Evolutionary conservation across 1,140 invertebrate species (phyloP), one percentile per base, ranked within the genome.

Genomic region (Dendrolimus punctatus): DNA sequence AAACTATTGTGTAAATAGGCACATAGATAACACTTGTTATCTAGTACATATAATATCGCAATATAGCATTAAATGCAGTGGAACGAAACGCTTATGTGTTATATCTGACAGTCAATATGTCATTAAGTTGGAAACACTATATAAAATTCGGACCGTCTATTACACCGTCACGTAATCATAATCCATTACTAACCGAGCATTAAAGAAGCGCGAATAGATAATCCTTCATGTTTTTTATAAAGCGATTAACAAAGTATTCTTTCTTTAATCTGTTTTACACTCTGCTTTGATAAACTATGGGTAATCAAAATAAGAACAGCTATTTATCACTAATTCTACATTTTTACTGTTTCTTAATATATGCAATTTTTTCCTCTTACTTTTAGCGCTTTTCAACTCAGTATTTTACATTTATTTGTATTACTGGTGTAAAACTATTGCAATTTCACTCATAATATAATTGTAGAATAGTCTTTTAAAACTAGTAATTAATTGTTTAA

Each of bases 41-140:
- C 23, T 23, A 23, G 23, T 23, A 23, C 23, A 23, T 23, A 1
- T 2, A 23, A 23, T 23, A 23, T 23, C 23, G 23, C 23, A 23
- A 23, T 23, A 23, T 23, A 23, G 23, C 23, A 23, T 23, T 23
- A 23, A 23, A 23, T 23, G 23, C 23, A 23, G 23, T 23, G 23
- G 23, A 23, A 23, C 23, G 23, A 23, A 23, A 23, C 23, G 23
- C 3, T 23, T 65, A 73, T 57, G 68, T 64, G 55, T 55, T 67
- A 62, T 57, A 62, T 60, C 57, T 70, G 69, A 80, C 71, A 72
- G 64, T 55, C 66, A 68, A 84, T 81, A 76, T 69, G 72, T 81
- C 76, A 81, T 78, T 68, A 57, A 65, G 64, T 49, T 62, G 61
- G 58, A 66, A 64, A 61, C 60, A 49, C 67, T 62, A 66, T 66